Base-by-base conservation (phyloP, 2,888 invertebrate species). In the Perizoma flavofasciatum region DNA sequence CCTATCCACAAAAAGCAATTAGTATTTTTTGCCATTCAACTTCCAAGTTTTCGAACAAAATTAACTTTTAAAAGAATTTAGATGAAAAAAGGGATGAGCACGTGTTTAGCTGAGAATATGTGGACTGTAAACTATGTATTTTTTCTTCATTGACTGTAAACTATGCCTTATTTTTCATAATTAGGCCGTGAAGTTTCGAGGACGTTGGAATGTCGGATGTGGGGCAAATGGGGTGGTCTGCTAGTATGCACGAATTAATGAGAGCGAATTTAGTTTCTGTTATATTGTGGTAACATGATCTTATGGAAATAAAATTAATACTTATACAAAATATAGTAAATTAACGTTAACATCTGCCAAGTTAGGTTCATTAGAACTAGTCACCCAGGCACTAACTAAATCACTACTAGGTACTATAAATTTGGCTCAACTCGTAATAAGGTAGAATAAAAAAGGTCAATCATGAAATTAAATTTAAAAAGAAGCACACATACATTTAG, bases 121-220 rank as follows among this genome's bases (percentile, higher is more conserved):
- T 72, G 85, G 85, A 86, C 75, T 81, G 81, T 78, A 77, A 85
- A 86, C 75, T 87, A 89, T 86, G 86, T 85, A 86, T 89, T 90
- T 89, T 90, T 90, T 89, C 49, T 40, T 39, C 48, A 44, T 73
- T 83, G 83, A 86, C 75, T 81, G 80, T 78, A 78, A 85, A 86
- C 75, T 88, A 89, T 86, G 87, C 86, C 88, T 90, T 90, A 91
- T 90, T 91, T 89, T 81, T 89, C 85, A 85, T 90, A 91, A 92
- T 92, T 92, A 91, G 88, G 77, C 82, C 82, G 88, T 83, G 86
- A 85, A 85, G 85, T 81, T 85, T 78, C 79, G 71, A 69, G 75
- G 74, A 78, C 69, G 74, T 68, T 59, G 73, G 74, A 74, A 71
- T 77, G 55, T 63, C 64, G 70, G 65, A 69, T 60, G 75, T 66